phyloP scores from a whole-genome alignment of 2,113 vertebrate species.

The Malaclemys terrapin region DNA sequence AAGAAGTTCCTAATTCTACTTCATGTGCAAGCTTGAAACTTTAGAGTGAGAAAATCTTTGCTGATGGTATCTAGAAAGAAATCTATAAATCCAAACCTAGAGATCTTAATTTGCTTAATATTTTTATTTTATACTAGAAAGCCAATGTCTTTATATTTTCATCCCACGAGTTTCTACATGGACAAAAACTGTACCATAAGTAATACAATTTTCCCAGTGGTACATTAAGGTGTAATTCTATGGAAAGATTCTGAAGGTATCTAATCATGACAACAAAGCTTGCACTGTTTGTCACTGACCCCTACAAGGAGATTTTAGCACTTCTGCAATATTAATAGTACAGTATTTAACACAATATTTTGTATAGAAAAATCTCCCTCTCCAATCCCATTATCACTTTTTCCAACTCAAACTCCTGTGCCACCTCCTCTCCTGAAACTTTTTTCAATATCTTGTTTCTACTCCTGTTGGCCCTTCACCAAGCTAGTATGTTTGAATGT shows the following conservation, averaged over 20 bases:
- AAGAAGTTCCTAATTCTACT: neutral
- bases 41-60: neutral
- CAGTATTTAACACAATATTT: accelerated
- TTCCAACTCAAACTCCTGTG: neutral
- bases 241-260: neutral
- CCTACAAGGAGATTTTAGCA: neutral
- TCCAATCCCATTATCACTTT: neutral
- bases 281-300: neutral
- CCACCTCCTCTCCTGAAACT: neutral
- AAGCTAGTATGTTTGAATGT: neutral
- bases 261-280: neutral
- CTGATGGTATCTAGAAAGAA: neutral
- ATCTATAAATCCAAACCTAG: neutral
- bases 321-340: neutral
- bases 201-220: neutral
- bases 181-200: neutral
- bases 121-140: neutral
- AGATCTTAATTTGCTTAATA: neutral
- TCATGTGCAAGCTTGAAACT: neutral
- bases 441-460: neutral
- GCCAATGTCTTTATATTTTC: neutral
- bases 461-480: neutral
- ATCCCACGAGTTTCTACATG: neutral
- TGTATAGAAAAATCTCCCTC: no score
- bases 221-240: neutral